These are phyloP conservation scores for Eulithis testata DNA, from an alignment of 2,888 invertebrate species.

Conservation along the genomic window DNA sequence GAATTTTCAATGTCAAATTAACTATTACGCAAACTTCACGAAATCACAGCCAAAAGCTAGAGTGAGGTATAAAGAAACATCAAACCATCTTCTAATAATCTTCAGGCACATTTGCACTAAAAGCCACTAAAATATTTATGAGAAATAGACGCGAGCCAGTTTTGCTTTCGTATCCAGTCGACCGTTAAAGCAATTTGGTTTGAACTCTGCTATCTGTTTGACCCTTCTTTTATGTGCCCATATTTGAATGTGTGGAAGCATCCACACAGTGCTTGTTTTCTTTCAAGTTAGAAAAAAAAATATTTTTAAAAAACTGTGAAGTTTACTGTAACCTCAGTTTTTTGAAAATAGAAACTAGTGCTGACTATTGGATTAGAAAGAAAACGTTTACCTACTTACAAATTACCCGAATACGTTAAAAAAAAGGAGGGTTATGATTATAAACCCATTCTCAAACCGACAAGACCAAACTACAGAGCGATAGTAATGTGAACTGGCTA, in stretches of 20 bases:
- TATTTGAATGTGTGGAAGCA: neutral
- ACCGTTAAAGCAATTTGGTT: constrained; percentile 45
- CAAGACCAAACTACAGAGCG: too few relatives aligned
- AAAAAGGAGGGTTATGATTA: too few relatives aligned
- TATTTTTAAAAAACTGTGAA: too few relatives aligned
- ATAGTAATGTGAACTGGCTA: too few relatives aligned
- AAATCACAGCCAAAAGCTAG: neutral
- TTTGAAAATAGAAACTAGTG: too few relatives aligned
- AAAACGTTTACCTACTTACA: too few relatives aligned
- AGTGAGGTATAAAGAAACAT: neutral
- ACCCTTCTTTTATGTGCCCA: constrained; percentile 18
- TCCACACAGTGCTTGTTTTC: neutral
- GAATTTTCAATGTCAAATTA: too few relatives aligned
- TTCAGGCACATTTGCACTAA: constrained; percentile 32
- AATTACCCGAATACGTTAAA: too few relatives aligned
- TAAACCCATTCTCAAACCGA: too few relatives aligned
- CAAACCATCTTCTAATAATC: constrained; percentile 3
- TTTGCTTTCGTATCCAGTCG: constrained; percentile 22
- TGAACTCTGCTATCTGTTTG: constrained; percentile 21
- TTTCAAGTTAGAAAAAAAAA: neutral
- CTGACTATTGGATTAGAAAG: too few relatives aligned
- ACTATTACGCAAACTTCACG: too few relatives aligned
- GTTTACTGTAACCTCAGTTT: too few relatives aligned
- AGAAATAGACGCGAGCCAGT: constrained; percentile 28
- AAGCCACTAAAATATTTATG: constrained; percentile 34